phyloP scores from a whole-genome alignment of 2,888 invertebrate species.

The Tridacna crocea region DNA sequence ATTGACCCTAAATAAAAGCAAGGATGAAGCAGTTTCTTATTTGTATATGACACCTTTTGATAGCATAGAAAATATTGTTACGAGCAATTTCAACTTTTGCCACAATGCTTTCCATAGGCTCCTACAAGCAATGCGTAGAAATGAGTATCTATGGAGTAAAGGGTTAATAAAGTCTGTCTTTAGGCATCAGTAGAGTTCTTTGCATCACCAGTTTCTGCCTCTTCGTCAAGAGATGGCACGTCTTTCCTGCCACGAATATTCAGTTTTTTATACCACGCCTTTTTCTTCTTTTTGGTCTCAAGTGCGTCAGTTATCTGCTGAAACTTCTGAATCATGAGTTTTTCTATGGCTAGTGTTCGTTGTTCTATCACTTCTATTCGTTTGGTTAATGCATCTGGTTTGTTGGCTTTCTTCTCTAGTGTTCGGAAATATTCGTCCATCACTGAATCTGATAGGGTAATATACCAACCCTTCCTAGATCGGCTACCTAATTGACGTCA shows the following conservation, averaged over 20 bases:
- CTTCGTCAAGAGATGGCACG: background rate
- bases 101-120: too few relatives aligned
- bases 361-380: slow-evolving; percentile 23
- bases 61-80: too few relatives aligned
- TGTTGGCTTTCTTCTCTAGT: slow-evolving; percentile 3
- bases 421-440: slow-evolving; percentile 3
- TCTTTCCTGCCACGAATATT: background rate
- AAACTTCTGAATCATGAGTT: slow-evolving; percentile 9
- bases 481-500: background rate
- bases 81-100: too few relatives aligned
- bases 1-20: too few relatives aligned
- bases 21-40: too few relatives aligned
- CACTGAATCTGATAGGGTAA: slow-evolving; percentile 11
- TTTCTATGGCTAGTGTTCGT: slow-evolving; percentile 9
- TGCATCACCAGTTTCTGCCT: background rate
- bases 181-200: background rate
- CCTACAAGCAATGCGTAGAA: too few relatives aligned
- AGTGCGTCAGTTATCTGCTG: slow-evolving; percentile 7
- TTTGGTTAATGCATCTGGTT: slow-evolving; percentile 14
- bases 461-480: slow-evolving; percentile 16
- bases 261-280: background rate
- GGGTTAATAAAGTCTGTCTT: too few relatives aligned
- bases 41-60: too few relatives aligned
- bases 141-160: too few relatives aligned
- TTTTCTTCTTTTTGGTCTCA: slow-evolving; percentile 14